A percentile compares a stretch with the other conserved stretches of the same genome.
Evolutionary conservation across 2,113 vertebrate species (phyloP).

Genomic region (Stomatorhinus ivindoensis): DNA sequence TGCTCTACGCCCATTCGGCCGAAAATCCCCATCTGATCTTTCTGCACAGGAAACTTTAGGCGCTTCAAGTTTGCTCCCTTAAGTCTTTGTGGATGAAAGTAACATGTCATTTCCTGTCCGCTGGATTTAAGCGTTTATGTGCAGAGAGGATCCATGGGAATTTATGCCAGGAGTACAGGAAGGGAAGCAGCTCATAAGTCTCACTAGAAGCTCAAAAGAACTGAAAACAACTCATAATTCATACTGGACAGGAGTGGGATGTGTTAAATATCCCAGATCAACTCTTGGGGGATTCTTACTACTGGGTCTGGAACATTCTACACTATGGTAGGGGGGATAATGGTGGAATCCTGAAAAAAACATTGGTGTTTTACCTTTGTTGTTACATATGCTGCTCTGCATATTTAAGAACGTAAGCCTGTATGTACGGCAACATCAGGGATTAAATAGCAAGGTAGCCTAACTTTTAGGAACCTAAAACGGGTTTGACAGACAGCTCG

Average conservation of each 20-base stretch:
- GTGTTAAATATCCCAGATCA: neutral
- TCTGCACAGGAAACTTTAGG: neutral
- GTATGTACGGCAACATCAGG: neutral
- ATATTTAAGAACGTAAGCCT: neutral
- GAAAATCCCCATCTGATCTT: neutral
- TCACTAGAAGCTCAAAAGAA: neutral
- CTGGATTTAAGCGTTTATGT: neutral
- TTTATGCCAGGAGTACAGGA: neutral
- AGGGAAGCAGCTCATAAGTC: neutral
- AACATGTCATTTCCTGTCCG: neutral
- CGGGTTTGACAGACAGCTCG: neutral
- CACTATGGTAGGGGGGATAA: neutral
- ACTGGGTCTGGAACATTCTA: neutral
- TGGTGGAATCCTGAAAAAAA: neutral
- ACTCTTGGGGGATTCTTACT: neutral
- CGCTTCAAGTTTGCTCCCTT: neutral
- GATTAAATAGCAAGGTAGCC: neutral
- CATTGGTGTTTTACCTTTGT: neutral
- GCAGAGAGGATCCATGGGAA: neutral
- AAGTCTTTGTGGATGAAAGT: neutral
- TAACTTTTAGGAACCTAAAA: neutral
- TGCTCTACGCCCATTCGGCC: neutral
- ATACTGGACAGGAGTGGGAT: neutral
- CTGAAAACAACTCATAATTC: neutral
- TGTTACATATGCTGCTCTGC: neutral